These are phyloP conservation scores for Ceuthmochares aereus DNA, from an alignment of 2,113 vertebrate species.

Conservation along the genomic window DNA sequence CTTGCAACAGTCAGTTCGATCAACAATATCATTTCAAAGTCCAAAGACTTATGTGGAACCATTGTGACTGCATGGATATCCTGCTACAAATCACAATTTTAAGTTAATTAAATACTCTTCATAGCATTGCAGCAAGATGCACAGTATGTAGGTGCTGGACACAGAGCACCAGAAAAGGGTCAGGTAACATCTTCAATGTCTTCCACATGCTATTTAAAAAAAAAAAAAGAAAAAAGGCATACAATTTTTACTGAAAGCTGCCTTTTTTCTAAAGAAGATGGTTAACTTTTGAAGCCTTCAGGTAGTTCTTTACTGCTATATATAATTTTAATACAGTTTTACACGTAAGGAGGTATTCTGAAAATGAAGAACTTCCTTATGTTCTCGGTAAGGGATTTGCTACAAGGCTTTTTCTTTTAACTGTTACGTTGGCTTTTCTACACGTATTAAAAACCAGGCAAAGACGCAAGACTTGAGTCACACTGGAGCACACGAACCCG, in stretches of 20 bases:
- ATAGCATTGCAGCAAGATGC: not conserved
- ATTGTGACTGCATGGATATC: not conserved
- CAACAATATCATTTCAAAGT: conserved; percentile 34
- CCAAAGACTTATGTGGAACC: not conserved
- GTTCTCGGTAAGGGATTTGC: not conserved
- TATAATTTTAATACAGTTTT: not conserved
- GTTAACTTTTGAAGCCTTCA: not conserved
- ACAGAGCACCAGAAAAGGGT: not conserved
- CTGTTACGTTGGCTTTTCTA: not conserved
- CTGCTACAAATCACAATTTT: not conserved
- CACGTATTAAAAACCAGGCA: not conserved
- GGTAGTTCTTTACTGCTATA: not conserved
- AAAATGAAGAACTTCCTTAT: not conserved
- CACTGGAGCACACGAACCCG: not conserved
- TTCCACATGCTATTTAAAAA: not conserved
- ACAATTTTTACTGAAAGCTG: accelerated
- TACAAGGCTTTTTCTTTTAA: not conserved
- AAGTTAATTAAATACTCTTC: not conserved
- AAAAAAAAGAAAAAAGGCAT: no score
- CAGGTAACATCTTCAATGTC: not conserved
- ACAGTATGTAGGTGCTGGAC: not conserved
- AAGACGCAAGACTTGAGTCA: not conserved
- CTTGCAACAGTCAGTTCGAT: not conserved
- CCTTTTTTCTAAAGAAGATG: not conserved
- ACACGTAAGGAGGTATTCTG: not conserved